phyloP scores from a whole-genome alignment of 2,797 vertebrate species.

The Anguilla anguilla region DNA sequence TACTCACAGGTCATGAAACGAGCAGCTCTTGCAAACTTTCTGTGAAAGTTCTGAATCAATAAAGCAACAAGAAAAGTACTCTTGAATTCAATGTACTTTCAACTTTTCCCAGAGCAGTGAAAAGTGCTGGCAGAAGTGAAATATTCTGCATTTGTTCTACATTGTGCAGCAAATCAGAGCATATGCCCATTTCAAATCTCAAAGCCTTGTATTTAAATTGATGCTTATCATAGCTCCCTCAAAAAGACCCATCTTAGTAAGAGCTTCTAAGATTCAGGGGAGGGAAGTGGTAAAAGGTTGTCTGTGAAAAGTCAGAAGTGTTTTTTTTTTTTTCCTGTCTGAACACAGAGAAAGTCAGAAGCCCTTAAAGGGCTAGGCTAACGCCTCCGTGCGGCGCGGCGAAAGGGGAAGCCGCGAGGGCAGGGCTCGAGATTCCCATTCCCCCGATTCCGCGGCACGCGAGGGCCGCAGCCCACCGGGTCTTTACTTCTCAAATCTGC shows the following conservation, averaged over 20 bases:
- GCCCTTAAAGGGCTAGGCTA: background rate
- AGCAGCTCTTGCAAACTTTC: conserved; percentile 29
- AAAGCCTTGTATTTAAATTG: background rate
- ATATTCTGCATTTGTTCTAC: too few species aligned
- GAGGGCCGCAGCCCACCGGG: background rate
- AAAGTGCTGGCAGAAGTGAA: background rate
- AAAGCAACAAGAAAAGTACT: background rate
- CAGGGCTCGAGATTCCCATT: background rate
- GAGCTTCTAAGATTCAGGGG: background rate
- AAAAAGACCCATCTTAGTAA: background rate
- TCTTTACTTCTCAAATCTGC: conserved; percentile 31
- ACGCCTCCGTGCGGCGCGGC: background rate
- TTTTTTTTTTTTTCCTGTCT: background rate
- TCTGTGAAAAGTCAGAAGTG: background rate
- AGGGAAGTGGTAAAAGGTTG: background rate
- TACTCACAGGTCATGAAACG: conserved; percentile 56
- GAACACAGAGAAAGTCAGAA: background rate
- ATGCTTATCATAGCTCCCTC: background rate
- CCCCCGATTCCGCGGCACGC: background rate
- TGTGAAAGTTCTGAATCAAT: background rate
- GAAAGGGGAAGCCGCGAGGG: background rate
- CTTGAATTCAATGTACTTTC: too few species aligned
- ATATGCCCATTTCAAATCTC: background rate
- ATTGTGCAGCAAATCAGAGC: background rate
- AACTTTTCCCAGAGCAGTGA: background rate